Percentiles rank a stretch among this genome's conserved stretches.
phyloP scores from a whole-genome alignment of 1,140 invertebrate species.

The Hylaeus anthracinus region DNA sequence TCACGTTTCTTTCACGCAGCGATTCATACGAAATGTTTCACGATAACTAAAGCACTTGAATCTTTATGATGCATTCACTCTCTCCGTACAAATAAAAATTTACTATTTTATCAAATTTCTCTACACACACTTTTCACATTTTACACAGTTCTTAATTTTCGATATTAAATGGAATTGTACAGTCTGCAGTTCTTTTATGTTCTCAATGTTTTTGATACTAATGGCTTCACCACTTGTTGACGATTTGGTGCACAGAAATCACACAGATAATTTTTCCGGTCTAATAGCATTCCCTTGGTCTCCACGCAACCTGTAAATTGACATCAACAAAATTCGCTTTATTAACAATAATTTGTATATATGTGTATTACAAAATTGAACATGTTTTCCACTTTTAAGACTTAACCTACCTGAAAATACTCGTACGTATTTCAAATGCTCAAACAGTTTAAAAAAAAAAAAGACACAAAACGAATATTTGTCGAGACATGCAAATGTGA shows the following conservation, averaged over 20 bases:
- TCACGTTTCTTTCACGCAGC: background rate
- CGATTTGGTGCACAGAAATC: conserved; percentile 74
- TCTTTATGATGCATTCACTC: conserved; percentile 20
- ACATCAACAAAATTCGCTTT: background rate
- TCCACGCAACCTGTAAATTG: conserved; percentile 76
- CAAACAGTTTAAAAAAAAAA: background rate
- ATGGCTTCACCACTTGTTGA: conserved; percentile 70
- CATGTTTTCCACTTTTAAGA: background rate
- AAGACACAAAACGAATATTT: background rate
- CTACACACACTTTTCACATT: conserved; percentile 41
- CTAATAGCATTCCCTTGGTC: conserved; percentile 74
- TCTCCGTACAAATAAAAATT: conserved; percentile 44
- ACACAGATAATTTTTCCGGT: conserved; percentile 78
- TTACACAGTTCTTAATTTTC: conserved; percentile 34
- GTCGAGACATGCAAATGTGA: conserved; percentile 51
- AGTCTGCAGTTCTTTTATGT: conserved; percentile 52
- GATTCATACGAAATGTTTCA: conserved; percentile 31
- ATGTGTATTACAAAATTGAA: background rate
- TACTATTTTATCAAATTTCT: conserved; percentile 32
- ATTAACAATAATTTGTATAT: background rate
- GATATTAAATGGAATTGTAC: background rate
- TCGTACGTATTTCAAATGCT: background rate
- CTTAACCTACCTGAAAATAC: conserved; percentile 13
- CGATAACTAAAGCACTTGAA: conserved; percentile 31
- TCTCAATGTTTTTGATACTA: conserved; percentile 73